Conservation (phyloP, 2,113 vertebrate genomes). For the Theristicus caerulescens region DNA sequence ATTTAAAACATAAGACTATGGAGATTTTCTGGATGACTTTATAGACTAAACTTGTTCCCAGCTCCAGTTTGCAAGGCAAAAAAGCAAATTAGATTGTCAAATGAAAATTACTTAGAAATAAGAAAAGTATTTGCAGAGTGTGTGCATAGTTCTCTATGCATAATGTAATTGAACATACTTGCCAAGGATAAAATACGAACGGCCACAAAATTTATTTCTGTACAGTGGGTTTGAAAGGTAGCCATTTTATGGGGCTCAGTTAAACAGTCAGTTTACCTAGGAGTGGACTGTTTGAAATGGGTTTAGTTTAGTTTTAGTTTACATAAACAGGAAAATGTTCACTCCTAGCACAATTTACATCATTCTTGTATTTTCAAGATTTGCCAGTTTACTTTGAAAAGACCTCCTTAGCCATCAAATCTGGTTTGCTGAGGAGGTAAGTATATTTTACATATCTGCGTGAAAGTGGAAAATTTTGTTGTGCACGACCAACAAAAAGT, state of each 20-base stretch:
- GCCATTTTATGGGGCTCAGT: not conserved
- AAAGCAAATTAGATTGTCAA: conserved; percentile 28
- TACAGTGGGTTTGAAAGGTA: not conserved
- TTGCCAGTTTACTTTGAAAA: not conserved
- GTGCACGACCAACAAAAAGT: not conserved
- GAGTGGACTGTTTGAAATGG: not conserved
- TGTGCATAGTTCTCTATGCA: not conserved
- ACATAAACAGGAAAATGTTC: not conserved
- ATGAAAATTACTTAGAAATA: conserved; percentile 5
- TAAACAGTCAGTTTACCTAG: not conserved
- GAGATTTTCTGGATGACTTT: conserved; percentile 16
- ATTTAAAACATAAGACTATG: conserved; percentile 10
- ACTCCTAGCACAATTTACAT: not conserved
- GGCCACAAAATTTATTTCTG: not conserved
- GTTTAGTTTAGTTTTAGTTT: not conserved
- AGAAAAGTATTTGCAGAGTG: not conserved
- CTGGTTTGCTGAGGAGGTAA: not conserved
- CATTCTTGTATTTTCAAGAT: not conserved
- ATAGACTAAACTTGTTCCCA: not conserved
- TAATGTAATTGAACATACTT: not conserved
- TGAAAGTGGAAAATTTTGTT: not conserved
- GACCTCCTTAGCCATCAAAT: not conserved
- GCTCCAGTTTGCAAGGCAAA: conserved; percentile 18
- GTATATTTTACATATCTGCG: not conserved
- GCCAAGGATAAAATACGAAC: not conserved